These are phyloP conservation scores for Drosophila kanekoi DNA, from an alignment of 2,888 invertebrate genomes.

Conservation along the genomic window DNA sequence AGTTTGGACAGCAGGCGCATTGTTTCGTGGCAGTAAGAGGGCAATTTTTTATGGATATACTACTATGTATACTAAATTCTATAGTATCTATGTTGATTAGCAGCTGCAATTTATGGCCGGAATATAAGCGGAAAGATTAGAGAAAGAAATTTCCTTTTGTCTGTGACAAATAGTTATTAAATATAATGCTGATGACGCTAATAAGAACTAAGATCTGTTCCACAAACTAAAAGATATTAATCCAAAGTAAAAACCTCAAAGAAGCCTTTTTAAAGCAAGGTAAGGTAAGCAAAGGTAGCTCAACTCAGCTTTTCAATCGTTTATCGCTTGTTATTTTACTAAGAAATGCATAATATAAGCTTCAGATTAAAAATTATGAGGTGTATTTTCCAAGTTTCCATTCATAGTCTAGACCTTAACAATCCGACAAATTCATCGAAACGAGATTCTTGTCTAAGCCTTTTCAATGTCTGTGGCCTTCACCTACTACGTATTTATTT, in stretches of 20 bases:
- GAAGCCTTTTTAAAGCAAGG: no score
- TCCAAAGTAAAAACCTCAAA: no score
- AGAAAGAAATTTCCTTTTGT: neutral
- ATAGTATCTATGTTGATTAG: neutral
- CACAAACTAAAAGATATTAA: no score
- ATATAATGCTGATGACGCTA: neutral
- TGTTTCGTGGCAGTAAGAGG: neutral
- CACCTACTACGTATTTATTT: conserved; percentile 14
- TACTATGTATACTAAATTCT: neutral
- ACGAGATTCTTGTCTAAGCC: no score
- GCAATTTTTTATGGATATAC: neutral
- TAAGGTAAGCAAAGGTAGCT: no score
- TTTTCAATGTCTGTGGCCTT: conserved; percentile 29
- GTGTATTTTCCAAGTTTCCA: neutral
- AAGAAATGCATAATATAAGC: no score
- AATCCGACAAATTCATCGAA: no score
- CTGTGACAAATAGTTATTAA: neutral
- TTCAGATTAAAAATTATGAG: no score
- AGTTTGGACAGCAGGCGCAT: neutral
- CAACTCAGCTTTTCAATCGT: no score
- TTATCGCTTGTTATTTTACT: no score
- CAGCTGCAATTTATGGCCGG: neutral
- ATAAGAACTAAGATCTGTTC: no score
- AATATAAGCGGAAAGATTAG: neutral
- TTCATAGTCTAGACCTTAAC: neutral